Base-by-base conservation (phyloP, 2,797 vertebrate species). In the Poecilia picta region DNA sequence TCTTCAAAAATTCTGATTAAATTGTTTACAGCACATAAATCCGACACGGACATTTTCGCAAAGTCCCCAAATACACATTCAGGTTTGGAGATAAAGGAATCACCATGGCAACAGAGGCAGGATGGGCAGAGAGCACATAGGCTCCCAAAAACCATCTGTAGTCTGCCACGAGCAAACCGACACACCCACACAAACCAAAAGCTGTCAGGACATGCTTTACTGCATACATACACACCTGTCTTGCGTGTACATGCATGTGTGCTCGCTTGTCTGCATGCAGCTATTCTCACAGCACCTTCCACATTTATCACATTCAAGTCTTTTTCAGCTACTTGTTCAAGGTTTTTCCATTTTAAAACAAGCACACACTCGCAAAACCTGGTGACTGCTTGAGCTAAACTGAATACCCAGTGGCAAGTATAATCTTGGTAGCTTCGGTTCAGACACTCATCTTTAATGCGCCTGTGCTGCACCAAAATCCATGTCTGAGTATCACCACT, bases 61-160 rank as follows among this genome's bases (percentile, higher is more conserved):
- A 91, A 88, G 81, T 90, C 87, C 66, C 76, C 75, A 85, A 84
- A 89, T 81, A 66, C 86, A 90, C 81, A 82, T 76, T 90, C 89
- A 90, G 88, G 92, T 93, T 94, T 81, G 82, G 86, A 93, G 90
- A 92, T 91, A 91, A 90, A 90, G 79, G 81, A 91, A 93, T 96
- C 92, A 85, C 95, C 95, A 96, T 95, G 92, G 95, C 93, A 96
- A 96, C 96, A 94, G 93, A 93, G 93, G 89, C 86, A 93, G 94
- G 92, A 94, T 85, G 89, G 91, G 93, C 89, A 92, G 90, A 91
- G 83, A 53, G 53, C 86, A 85, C 84, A 89, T 83, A 90, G 83
- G 81, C 89, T 90, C 82, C 89, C 79, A 75, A 77, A 71, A 90
- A 88, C 77, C 89, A 81, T 81, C 82, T 80, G n/a, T 79, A 84